These are phyloP conservation scores for Tichodroma muraria DNA, from an alignment of 2,113 vertebrate genomes.

Conservation along the genomic window DNA sequence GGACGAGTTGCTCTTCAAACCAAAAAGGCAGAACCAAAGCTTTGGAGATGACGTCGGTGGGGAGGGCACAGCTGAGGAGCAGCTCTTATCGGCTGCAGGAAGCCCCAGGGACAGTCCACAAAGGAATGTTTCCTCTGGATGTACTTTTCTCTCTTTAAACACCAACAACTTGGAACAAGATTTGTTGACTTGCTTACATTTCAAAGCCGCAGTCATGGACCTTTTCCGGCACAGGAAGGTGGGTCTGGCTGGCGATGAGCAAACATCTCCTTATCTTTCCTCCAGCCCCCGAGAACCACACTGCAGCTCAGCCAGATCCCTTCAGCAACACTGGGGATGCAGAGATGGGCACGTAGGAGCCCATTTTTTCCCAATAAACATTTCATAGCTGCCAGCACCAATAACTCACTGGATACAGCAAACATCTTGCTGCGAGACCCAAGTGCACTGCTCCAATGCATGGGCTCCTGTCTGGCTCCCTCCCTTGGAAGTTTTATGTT, in stretches of 20 bases:
- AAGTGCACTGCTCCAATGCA: fast-evolving
- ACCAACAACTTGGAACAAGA: neutral
- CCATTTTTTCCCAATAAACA: neutral
- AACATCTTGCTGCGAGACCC: neutral
- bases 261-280: neutral
- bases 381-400: neutral
- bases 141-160: neutral
- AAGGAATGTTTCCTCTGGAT: neutral
- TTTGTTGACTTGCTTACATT: neutral
- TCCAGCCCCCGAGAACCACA: neutral
- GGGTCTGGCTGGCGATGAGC: neutral
- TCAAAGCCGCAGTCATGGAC: fast-evolving
- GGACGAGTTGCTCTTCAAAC: neutral
- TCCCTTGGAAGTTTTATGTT: neutral
- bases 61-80: neutral
- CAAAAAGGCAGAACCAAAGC: neutral
- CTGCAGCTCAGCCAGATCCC: neutral
- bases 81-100: neutral
- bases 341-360: neutral
- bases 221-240: neutral
- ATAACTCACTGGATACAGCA: neutral
- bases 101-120: neutral
- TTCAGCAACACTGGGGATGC: fast-evolving
- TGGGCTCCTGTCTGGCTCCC: fast-evolving
- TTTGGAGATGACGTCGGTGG: neutral